Conservation (phyloP, 2,888 invertebrate species). For the Drosophila pseudotakahashii region DNA sequence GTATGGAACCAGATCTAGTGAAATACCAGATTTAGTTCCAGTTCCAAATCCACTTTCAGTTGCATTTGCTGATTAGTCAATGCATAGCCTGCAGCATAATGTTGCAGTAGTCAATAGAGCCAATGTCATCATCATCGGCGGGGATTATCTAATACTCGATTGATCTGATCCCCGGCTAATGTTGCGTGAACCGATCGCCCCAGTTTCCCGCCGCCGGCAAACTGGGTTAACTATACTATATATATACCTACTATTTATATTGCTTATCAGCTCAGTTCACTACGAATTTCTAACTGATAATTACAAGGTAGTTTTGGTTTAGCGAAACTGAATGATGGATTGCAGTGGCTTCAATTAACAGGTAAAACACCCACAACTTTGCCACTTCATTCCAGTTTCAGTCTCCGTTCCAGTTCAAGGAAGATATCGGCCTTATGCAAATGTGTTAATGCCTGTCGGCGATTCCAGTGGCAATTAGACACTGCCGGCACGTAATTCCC, state of each 20-base stretch:
- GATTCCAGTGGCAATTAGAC: conserved; percentile 21
- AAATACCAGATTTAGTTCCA: conserved; percentile 18
- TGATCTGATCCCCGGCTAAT: conserved; percentile 32
- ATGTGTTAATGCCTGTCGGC: conserved; percentile 16
- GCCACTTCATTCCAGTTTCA: not conserved
- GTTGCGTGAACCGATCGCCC: conserved; percentile 29
- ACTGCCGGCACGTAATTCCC: conserved; percentile 11
- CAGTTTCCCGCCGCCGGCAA: conserved; percentile 11
- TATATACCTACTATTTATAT: no score
- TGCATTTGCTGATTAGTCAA: conserved; percentile 41
- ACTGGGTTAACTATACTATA: conserved; percentile 12
- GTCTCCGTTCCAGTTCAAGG: conserved; percentile 2
- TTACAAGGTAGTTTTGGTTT: not conserved
- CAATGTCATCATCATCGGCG: conserved; percentile 38
- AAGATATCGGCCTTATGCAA: conserved; percentile 12
- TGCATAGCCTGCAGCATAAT: conserved; percentile 30
- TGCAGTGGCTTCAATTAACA: not conserved
- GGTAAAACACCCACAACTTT: not conserved
- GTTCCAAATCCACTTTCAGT: conserved; percentile 16
- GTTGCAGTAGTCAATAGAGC: conserved; percentile 21
- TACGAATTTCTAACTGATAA: not conserved
- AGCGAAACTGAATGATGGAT: not conserved
- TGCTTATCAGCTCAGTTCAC: conserved; percentile 13
- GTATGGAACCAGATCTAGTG: conserved; percentile 26
- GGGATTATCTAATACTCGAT: conserved; percentile 39